Evolutionary conservation across 1,140 invertebrate genomes (phyloP).

Genomic region (Bilobella aurantiaca): DNA sequence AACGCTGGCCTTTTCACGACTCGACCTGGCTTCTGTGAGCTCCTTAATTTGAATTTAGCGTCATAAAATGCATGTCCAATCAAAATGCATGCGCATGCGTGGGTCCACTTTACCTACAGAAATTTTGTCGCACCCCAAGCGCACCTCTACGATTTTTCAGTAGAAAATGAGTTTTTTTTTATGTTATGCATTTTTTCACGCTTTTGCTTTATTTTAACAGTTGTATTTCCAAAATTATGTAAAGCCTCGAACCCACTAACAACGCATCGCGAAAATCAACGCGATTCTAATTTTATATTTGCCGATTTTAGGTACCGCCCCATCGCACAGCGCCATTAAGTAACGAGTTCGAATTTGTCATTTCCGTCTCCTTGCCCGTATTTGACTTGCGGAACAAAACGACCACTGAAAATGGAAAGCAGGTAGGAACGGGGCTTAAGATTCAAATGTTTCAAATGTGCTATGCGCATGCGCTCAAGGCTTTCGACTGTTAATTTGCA

Average conservation of each 20-base stretch:
- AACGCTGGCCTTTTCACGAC: background rate
- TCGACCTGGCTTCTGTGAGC: background rate
- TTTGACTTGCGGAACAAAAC: conserved; percentile 24
- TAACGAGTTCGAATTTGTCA: conserved; percentile 21
- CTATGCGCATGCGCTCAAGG: no score
- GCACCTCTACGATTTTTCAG: no score
- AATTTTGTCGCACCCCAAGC: no score
- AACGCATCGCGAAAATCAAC: no score
- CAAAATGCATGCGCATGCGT: background rate
- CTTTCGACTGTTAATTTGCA: no score
- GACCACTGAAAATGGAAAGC: background rate
- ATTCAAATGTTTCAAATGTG: no score
- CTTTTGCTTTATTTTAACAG: no score
- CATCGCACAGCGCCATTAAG: background rate
- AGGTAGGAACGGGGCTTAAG: no score
- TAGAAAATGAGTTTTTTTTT: no score
- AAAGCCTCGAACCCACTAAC: no score
- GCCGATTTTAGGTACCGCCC: background rate
- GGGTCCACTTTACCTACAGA: background rate
- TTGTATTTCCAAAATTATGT: no score
- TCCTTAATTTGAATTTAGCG: background rate
- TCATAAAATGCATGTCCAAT: background rate
- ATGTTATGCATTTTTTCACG: background rate
- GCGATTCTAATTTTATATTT: no score
- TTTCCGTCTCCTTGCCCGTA: conserved; percentile 26